Percentiles rank a stretch among this genome's conserved stretches.
phyloP scores from a whole-genome alignment of 2,888 invertebrate species.

The Heliconius aoede region DNA sequence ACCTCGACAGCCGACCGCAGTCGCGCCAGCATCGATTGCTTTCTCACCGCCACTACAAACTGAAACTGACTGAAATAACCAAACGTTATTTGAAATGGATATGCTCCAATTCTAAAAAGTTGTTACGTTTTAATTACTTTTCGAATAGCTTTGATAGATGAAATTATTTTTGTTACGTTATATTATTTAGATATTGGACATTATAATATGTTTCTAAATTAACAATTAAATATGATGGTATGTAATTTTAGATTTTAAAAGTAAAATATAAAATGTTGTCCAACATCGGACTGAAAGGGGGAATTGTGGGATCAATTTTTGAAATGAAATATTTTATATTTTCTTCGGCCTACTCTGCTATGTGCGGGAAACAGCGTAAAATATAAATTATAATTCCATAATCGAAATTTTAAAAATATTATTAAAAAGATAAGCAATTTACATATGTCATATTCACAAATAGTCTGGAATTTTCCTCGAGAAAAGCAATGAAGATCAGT shows the following conservation, averaged over 20 bases:
- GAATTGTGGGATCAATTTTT: too few relatives aligned
- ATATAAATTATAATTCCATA: too few relatives aligned
- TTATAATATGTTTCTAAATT: too few relatives aligned
- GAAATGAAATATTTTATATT: too few relatives aligned
- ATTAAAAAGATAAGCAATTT: too few relatives aligned
- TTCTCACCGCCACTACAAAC: conserved; percentile 1
- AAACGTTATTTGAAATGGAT: conserved; percentile 14
- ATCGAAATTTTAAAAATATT: background rate
- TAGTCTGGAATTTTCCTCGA: background rate
- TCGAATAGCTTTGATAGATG: background rate
- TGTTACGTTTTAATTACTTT: conserved; percentile 14
- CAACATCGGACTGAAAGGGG: too few relatives aligned
- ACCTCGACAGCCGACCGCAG: background rate
- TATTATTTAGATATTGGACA: too few relatives aligned
- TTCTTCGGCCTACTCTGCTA: too few relatives aligned
- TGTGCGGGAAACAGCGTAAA: too few relatives aligned
- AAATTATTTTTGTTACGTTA: background rate
- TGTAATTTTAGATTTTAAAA: too few relatives aligned
- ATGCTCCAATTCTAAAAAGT: conserved; percentile 3
- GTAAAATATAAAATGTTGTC: too few relatives aligned
- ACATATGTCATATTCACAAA: conserved; percentile 1
- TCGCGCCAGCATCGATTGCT: conserved; percentile 17
- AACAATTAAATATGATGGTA: too few relatives aligned
- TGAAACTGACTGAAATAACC: conserved; percentile 16
- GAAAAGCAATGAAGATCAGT: conserved; percentile 13